Base-by-base conservation (phyloP, 2,888 invertebrate genomes). In the Dasysyrphus tricinctus region DNA sequence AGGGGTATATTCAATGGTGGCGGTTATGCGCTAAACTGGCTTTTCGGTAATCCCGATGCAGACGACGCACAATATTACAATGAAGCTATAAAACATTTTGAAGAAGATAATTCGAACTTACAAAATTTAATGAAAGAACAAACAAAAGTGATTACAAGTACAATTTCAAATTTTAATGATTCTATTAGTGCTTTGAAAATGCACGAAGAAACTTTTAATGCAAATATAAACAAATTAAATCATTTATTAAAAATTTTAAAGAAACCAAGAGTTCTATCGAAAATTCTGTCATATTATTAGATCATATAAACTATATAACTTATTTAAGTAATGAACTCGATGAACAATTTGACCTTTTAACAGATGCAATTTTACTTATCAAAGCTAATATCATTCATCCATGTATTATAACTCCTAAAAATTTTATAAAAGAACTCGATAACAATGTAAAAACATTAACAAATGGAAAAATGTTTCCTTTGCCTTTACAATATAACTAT, bases 401-500 rank as follows among this genome's bases (percentile, higher is more conserved):
- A n/a, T n/a, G 12, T 14, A 39, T 39, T 39, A 39, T 39, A 39
- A 39, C 57, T n/a, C 34, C 57, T 14, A 32, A 57, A 57, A 34
- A 57, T 5, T 57, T 37, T 34, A 32, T 57, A 34, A 57, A 57
- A 34, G 29, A 57, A 57, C 57, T 57, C n/a, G 32, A 57, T 34
- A 57, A 57, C 5, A 57, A 57, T 34, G 34, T 34, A 32, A 57
- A 57, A 9, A 57, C 12, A 57, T n/a, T 57, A 34, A 57, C 39
- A 39, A 57, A 57, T 57, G 34, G 57, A 32, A 34, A 57, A 57
- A 57, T 34, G 34, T 32, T 57, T 34, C 57, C 57, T 32, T 9
- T 57, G 37, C 57, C 57, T 32, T 32, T 7, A 57, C n/a, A 57
- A n/a, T 57, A 57, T n/a, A 57, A 57, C n/a, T 34, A 57, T 57